These are phyloP conservation scores for Chamaea fasciata DNA, from an alignment of 2,113 vertebrate genomes.

Conservation along the genomic window DNA sequence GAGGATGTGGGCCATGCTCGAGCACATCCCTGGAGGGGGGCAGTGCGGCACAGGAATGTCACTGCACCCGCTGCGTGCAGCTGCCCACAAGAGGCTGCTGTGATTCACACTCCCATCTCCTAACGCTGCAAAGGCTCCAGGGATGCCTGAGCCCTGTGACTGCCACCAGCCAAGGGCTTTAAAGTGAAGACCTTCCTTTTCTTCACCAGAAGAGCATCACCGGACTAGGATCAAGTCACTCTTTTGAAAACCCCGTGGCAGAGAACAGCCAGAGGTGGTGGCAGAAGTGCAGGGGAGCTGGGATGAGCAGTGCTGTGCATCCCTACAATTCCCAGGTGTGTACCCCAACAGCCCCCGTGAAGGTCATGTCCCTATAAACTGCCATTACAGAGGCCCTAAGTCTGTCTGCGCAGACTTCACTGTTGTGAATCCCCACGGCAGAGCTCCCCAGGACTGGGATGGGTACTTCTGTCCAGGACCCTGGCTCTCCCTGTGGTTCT, in stretches of 20 bases:
- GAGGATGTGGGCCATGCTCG: accelerated
- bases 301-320: background rate
- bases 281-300: accelerated
- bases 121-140: accelerated
- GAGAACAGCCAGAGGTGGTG: background rate
- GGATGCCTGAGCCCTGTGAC: background rate
- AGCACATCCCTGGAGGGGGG: background rate
- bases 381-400: background rate
- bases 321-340: background rate
- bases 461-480: background rate
- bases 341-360: accelerated
- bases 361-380: background rate
- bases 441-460: background rate
- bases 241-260: background rate
- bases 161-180: background rate
- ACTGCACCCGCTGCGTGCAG: background rate
- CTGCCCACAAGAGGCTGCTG: background rate
- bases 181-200: background rate
- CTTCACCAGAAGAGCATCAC: background rate
- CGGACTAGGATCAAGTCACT: background rate
- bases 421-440: accelerated
- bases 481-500: background rate
- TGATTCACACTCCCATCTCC: background rate
- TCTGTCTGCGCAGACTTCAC: background rate
- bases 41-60: accelerated